phyloP scores from a whole-genome alignment of 2,113 vertebrate genomes.

The Prietella phreatophila region DNA sequence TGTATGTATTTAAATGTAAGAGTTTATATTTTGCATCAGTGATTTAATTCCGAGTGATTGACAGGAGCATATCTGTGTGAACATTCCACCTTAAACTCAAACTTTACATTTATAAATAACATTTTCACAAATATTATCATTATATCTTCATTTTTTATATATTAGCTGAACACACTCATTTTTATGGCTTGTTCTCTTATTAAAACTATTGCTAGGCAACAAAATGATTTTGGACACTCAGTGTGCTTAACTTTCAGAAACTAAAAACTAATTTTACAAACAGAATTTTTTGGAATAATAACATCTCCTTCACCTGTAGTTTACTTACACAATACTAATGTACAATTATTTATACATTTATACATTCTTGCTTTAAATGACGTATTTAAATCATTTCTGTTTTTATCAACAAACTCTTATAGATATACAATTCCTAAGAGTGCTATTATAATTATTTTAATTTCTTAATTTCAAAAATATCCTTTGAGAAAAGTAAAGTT shows the following conservation, averaged over 20 bases:
- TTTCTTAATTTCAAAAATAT: not conserved
- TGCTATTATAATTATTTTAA: not conserved
- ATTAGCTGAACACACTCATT: not conserved
- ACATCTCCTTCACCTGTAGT: not conserved
- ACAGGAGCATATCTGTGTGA: not conserved
- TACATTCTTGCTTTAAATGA: not conserved
- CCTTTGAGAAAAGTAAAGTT: not conserved
- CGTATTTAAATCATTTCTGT: not conserved
- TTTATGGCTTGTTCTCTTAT: not conserved
- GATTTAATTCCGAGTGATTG: not conserved
- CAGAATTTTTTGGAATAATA: not conserved
- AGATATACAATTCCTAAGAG: not conserved
- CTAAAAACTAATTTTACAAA: not conserved
- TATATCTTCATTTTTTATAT: not conserved
- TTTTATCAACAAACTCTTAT: not conserved
- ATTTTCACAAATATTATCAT: not conserved
- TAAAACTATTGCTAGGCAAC: not conserved
- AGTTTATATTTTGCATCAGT: not conserved
- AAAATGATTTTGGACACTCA: not conserved
- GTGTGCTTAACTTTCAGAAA: not conserved
- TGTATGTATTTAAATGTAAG: not conserved
- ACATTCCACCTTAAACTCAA: not conserved
- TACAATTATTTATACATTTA: not conserved
- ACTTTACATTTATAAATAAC: not conserved
- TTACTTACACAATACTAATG: not conserved